A percentile compares a stretch with the other conserved stretches of the same genome.
phyloP scores from a whole-genome alignment of 1,140 invertebrate genomes.

The Pseudomyrmex flavicornis region DNA sequence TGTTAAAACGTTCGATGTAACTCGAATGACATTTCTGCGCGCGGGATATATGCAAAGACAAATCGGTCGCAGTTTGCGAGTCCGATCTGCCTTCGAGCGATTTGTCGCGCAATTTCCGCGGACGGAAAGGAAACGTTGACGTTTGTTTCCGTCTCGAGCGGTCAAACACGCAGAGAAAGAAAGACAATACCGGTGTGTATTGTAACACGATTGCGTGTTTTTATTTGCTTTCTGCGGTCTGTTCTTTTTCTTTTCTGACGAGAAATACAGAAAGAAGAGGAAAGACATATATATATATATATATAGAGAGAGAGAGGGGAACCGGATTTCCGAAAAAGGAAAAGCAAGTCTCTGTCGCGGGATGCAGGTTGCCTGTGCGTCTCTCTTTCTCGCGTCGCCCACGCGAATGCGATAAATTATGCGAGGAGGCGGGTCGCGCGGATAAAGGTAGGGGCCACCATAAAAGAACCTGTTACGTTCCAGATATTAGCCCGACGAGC shows the following conservation, averaged over 20 bases:
- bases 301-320: conserved; percentile 61
- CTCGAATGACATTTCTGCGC: no score
- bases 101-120: background rate
- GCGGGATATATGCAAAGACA: no score
- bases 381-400: conserved; percentile 64
- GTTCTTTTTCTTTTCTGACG: background rate
- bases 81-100: background rate
- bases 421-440: conserved; percentile 68
- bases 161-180: background rate
- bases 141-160: conserved; percentile 13
- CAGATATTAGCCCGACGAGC: conserved; percentile 69
- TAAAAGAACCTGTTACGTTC: conserved; percentile 80
- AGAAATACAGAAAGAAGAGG: conserved; percentile 56
- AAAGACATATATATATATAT: conserved; percentile 16
- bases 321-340: conserved; percentile 83
- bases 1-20: no score
- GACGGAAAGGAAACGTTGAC: background rate
- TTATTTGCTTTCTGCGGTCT: conserved; percentile 8
- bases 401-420: conserved; percentile 76
- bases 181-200: conserved; percentile 6
- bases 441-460: conserved; percentile 61
- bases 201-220: conserved; percentile 11
- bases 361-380: conserved; percentile 76
- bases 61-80: background rate
- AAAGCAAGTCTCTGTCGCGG: conserved; percentile 68